Conservation (phyloP, 2,113 vertebrate species). For the Rhagologus leucostigma region DNA sequence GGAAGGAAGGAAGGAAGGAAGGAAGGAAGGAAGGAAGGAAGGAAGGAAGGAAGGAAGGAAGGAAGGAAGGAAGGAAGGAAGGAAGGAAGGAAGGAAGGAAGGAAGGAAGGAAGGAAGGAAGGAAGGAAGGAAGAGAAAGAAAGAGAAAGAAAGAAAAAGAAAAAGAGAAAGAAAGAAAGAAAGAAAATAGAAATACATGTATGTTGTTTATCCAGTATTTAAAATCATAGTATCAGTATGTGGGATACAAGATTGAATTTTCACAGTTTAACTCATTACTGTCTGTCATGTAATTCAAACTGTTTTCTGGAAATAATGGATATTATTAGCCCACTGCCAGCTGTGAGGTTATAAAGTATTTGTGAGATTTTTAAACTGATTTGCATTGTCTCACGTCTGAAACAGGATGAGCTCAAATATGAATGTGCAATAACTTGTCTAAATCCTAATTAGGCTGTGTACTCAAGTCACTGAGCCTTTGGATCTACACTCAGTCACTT, state of each 20-base stretch:
- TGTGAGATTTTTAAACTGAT: neutral
- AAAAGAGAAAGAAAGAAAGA: neutral
- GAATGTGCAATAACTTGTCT: neutral
- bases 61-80: neutral
- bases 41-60: too few relatives aligned
- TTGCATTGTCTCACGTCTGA: neutral
- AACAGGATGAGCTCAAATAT: neutral
- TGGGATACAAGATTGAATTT: neutral
- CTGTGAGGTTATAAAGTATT: neutral
- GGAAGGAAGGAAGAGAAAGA: neutral
- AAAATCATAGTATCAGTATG: neutral
- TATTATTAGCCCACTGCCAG: neutral
- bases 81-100: neutral
- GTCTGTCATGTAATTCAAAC: neutral
- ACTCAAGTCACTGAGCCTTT: neutral
- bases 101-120: neutral
- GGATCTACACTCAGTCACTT: neutral
- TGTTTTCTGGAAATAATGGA: neutral
- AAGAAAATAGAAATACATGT: neutral
- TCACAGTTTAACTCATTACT: neutral
- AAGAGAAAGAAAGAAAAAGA: neutral
- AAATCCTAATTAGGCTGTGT: neutral
- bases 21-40: too few relatives aligned
- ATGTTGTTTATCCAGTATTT: neutral
- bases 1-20: neutral